Base-by-base conservation (phyloP, 2,113 vertebrate species). In the Synchiropus splendidus region DNA sequence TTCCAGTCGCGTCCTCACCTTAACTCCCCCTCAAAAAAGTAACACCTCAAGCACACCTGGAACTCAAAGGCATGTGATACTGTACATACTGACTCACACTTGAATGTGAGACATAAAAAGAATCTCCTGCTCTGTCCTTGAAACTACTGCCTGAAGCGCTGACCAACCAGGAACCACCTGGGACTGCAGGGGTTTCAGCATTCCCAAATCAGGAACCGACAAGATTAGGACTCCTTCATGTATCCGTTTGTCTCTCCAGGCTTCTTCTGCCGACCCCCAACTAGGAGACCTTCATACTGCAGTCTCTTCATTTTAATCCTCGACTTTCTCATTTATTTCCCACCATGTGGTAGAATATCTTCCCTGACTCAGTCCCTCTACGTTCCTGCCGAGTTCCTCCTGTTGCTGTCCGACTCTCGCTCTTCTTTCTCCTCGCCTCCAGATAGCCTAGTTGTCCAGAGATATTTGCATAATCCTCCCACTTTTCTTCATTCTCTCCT, bases 391-490 rank as follows among this genome's bases (percentile, higher is more conserved):
- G 41, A 45, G 54, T 40, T 54, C 43, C 45, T 45, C 42, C 21
- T 9, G 12, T 16, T 36, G n/a, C n/a, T n/a, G n/a, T n/a, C n/a
- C n/a, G n/a, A n/a, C n/a, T n/a, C n/a, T n/a, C 21, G 21, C 21
- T 49, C 4, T 10, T 38, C 39, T 16, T 36, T 11, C 38, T 5
- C 36, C 56, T 42, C 12, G 34, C 39, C 47, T 18, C 43, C 18
- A 58, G 36, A 40, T 58, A 18, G 8, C 21, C 21, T 16, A 39
- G 55, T 40, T 71, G 67, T 73, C 73, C 63, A 45, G 53, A 47
- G 2, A 52, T 46, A 77, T 77, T 73, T 56, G 54, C 75, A 72
- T 81, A 77, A 67, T 67, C 63, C 69, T 49, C 50, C 51, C 18
- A 41, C 18, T 56, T 42, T 64, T 36, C 16, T 37, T 48, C 18